phyloP scores from a whole-genome alignment of 2,888 invertebrate species.

The Synanthedon myopaeformis region DNA sequence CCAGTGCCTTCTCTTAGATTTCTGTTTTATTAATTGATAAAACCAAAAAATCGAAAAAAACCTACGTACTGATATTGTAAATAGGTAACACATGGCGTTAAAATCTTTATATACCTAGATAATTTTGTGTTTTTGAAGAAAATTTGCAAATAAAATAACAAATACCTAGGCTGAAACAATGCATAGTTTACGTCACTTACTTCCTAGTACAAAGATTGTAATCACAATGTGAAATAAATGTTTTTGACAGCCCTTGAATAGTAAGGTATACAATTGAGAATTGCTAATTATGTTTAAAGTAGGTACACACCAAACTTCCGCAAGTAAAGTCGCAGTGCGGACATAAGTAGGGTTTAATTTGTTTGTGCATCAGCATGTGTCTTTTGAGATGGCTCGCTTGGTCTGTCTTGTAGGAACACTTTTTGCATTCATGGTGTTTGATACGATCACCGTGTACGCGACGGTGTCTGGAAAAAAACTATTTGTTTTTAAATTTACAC shows the following conservation, averaged over 20 bases:
- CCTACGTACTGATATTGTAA: background rate
- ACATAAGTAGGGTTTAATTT: constrained; percentile 86
- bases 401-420: constrained; percentile 78
- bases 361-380: constrained; percentile 83
- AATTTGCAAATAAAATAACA: too few relatives aligned
- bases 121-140: too few relatives aligned
- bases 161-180: too few relatives aligned
- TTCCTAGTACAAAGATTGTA: too few relatives aligned
- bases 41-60: background rate
- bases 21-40: too few relatives aligned
- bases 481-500: too few relatives aligned
- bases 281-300: background rate
- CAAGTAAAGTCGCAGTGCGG: constrained; percentile 84
- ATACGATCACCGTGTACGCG: constrained; percentile 58
- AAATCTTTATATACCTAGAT: too few relatives aligned
- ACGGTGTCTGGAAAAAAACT: constrained; percentile 64
- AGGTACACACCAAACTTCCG: constrained; percentile 79
- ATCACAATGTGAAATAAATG: too few relatives aligned
- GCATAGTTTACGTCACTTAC: too few relatives aligned
- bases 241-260: too few relatives aligned
- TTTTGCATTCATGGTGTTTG: constrained; percentile 72
- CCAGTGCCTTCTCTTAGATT: background rate
- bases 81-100: too few relatives aligned
- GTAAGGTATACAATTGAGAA: too few relatives aligned
- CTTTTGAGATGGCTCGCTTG: constrained; percentile 79